Evolutionary conservation across 2,113 vertebrate species (phyloP), one percentile per base, ranked within the genome.

Genomic region (Gymnocephalus cernua): DNA sequence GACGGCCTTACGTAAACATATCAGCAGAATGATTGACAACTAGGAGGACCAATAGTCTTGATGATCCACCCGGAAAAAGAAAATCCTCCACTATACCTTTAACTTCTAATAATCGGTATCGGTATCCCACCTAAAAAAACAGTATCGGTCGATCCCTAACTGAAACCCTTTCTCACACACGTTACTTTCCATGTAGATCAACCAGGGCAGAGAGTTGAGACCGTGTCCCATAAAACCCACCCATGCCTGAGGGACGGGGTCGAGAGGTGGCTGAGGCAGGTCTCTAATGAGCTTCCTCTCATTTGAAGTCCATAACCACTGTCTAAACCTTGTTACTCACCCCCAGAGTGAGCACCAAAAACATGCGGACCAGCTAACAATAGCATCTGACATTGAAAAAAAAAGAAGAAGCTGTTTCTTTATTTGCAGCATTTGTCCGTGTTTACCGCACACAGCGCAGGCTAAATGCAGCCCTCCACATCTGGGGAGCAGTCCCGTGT

Each of bases 251-350:
- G 69, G 77, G 63, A 62, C n/a, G 29, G 11, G 18, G 47, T 25
- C 27, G 67, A 16, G 45, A 19, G 35, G 41, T 8, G 72, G 23
- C 50, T 3, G 50, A 66, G 54, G 51, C 50, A 21, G 51, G 44
- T 82, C 47, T 74, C 68, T 90, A 91, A 92, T 77, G 87, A 91
- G 77, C 86, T 80, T 88, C 82, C 77, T 84, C 77, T 48, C 69
- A 51, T 91, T 87, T 91, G 81, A 93, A 90, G 85, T 89, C 79
- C 68, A 63, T 56, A 21, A 71, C 54, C 47, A 9, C 54, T 69
- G 76, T 74, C 70, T 63, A 45, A 71, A 51, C 35, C 64, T 59
- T 61, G 78, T 87, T 85, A 89, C 79, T 83, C 72, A 77, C 64
- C 73, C 59, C 32, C 5, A 25, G 51, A 77, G 56, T 64, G 54